Base-by-base conservation (phyloP, 1,140 invertebrate genomes). In the Drosophila athabasca region DNA sequence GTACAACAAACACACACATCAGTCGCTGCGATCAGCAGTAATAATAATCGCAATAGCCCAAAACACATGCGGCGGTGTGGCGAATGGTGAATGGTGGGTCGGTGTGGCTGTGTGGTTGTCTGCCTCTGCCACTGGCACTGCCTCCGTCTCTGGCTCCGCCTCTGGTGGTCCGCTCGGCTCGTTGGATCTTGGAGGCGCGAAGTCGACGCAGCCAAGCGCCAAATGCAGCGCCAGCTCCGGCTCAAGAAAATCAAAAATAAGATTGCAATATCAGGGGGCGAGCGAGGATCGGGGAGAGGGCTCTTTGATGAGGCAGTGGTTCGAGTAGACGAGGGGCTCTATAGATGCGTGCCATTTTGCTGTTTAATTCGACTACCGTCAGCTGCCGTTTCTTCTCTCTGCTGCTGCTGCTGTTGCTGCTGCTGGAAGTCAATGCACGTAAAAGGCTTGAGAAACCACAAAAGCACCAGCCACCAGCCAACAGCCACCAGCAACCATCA, bases 341-440 rank as follows among this genome's bases (percentile, higher is more conserved):
- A 87, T 88, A 69, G 83, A 88, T 87, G 83, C 83, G 82, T 87
- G 78, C 83, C 79, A 79, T 82, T 88, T 87, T 79, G 74, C 66
- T 76, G 83, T 76, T 78, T 78, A 82, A 87, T 87, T 75, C 83
- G 74, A 85, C 82, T 88, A 85, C 82, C 82, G 78, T 77, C 78
- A 85, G 69, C 65, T 78, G 77, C 68, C 55, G 52, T 50, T 57
- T 72, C 65, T 57, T 62, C 44, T 57, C 31, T 45, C 35, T 62
- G 70, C 48, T 50, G 39, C 9, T 50, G 50, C 6, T 48, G 54
- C 52, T 58, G 49, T 29, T 62, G 22, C 44, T 70, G 51, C 52
- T 61, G 55, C 75, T 39, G 61, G 75, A 66, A 88, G 83, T 62
- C 79, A 71, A 65, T 80, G 58, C 49, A 70, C 71, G 76, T 78